Base-by-base conservation (phyloP, 2,113 vertebrate species). In the Malaclemys terrapin region DNA sequence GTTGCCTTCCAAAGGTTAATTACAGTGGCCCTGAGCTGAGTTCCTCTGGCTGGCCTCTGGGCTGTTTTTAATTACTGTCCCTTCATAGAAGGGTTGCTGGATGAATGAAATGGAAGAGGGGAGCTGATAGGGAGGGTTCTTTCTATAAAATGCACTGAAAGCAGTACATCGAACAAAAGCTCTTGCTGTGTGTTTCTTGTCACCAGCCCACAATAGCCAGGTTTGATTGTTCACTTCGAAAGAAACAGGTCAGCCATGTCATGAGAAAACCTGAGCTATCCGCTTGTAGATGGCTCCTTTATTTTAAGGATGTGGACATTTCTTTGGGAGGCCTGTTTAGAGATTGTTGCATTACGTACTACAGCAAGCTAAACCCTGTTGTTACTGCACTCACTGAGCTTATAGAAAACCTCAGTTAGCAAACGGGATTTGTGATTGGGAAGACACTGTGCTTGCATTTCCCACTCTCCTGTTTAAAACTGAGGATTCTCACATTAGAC, bases 1-100 rank as follows among this genome's bases (percentile, higher is more conserved):
- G 95, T 88, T 97, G 24, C 97, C 90, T 97, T 96, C 84, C 83
- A 93, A 80, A 98, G 98, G 98, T 98, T 98, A 98, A 98, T 98
- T 97, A 65, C 81, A 20, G 82, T 93, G 89, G 96, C 97, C 96
- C 49, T 0, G 85, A 93, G 78, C 84, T 0, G 85, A 47, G 80
- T 85, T 89, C 95, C 72, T 97, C 85, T 89, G 84, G 93, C 86
- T 92, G 92, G 76, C 97, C 97, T 94, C 93, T 86, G 88, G 54
- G 91, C 95, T 94, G 75, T 89, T 97, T 94, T 98, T 98, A 98
- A 98, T 98, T 98, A 96, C 94, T 86, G 20, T 95, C 88, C 96
- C 93, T 93, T 82, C 1, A 5, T 90, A 81, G 50, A 38, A n/a
- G 42, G 89, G 52, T 84, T 90, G 92, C 79, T 82, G 84, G 92